Evolutionary conservation across 2,797 vertebrate genomes (phyloP), one percentile per base, ranked within the genome.

Genomic region (Cossypha polioptera): DNA sequence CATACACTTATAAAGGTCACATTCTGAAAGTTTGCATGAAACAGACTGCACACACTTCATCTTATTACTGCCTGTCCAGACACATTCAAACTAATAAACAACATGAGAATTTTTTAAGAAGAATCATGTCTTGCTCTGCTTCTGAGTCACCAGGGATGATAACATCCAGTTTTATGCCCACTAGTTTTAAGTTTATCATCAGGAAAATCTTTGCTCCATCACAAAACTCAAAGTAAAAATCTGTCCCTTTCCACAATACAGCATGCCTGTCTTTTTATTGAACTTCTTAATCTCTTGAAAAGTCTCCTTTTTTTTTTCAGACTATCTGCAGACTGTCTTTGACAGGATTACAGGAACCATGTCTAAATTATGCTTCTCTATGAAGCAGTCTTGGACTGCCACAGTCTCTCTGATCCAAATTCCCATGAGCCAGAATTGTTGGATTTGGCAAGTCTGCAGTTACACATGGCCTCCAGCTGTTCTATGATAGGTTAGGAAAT

Each of bases 381-480:
- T 91, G 81, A 96, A 94, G 61, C 42, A 89, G 81, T 67, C 81
- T 83, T 91, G 71, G 86, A 90, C 68, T 55, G 58, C 55, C 69
- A 85, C 25, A 17, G 47, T 59, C 29, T 88, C 36, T 76, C 79
- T 93, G 74, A 87, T 93, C 77, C 87, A 92, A 91, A 93, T 87
- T 90, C 95, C 83, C 83, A 50, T 13, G 83, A 96, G 85, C 53
- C 80, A 90, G 59, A 95, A 61, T 50, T 68, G 79, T 69, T 62
- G 77, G 68, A 94, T 94, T 94, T 95, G 90, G 81, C 94, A 91
- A 81, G 73, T 80, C 20, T 94, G 75, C 83, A 86, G 67, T 73
- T 94, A 81, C 69, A 91, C 92, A 81, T 59, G 84, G 88, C 75
- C 85, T 93, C 88, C 92, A 95, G 95, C 88, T 93, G 85, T 75